These are phyloP conservation scores for Philaethria dido DNA, from an alignment of 2,888 invertebrate species.

Conservation along the genomic window DNA sequence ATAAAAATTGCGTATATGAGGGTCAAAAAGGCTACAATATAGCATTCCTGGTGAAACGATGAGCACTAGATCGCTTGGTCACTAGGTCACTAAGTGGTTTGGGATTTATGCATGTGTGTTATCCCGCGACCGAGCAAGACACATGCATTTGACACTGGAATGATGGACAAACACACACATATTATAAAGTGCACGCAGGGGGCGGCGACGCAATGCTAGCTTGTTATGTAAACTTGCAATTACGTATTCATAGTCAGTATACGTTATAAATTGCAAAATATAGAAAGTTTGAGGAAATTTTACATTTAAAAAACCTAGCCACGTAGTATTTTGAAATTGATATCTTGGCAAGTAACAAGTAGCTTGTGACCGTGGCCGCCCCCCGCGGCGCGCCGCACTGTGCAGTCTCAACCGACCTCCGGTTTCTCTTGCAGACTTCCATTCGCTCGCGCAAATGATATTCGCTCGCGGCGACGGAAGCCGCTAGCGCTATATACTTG, in stretches of 20 bases:
- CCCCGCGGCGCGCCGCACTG: neutral
- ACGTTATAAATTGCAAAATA: neutral
- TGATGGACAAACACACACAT: constrained; percentile 11
- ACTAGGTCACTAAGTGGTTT: constrained; percentile 18
- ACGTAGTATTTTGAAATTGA: neutral
- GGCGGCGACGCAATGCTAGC: neutral
- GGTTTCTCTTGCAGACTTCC: constrained; percentile 89
- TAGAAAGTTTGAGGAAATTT: neutral
- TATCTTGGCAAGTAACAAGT: constrained; percentile 1
- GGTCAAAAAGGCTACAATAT: neutral
- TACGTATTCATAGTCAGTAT: neutral
- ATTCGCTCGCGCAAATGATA: constrained; percentile 89
- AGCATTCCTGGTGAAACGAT: neutral
- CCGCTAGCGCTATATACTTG: constrained; percentile 65
- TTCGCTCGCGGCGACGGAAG: constrained; percentile 85
- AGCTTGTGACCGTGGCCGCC: too few relatives aligned
- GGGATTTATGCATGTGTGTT: constrained; percentile 29
- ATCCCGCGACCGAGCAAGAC: constrained; percentile 34
- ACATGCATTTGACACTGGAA: constrained; percentile 34
- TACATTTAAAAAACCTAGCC: neutral
- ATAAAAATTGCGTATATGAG: too few relatives aligned
- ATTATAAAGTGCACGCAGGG: constrained; percentile 1
- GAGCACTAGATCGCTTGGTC: constrained; percentile 4
- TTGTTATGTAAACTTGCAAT: neutral
- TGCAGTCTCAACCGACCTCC: constrained; percentile 58